Evolutionary conservation across 2,797 vertebrate species (phyloP).

Genomic region (Dipus sagitta): DNA sequence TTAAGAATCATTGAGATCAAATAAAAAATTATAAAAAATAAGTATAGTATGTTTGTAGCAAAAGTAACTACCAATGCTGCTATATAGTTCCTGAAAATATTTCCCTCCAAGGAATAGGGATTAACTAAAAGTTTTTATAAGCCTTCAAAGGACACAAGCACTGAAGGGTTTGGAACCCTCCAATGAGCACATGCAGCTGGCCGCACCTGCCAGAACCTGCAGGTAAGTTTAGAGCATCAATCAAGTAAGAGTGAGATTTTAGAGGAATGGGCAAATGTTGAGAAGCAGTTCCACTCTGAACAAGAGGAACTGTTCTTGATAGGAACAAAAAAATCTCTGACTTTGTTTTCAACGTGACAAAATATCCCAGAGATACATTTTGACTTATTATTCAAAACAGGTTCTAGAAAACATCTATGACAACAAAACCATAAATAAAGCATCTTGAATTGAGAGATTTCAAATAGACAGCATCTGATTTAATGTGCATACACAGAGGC

Average conservation of each 20-base stretch:
- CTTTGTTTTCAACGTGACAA: neutral
- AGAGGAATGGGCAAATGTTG: neutral
- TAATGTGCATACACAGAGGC: neutral
- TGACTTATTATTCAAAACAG: slow-evolving; percentile 50
- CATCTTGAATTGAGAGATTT: slow-evolving; percentile 30
- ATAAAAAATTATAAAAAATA: neutral
- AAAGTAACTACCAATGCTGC: neutral
- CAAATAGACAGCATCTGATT: slow-evolving; percentile 54
- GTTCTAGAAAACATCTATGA: slow-evolving; percentile 56
- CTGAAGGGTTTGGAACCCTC: neutral
- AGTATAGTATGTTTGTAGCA: neutral
- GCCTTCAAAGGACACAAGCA: neutral
- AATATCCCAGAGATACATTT: slow-evolving; percentile 20
- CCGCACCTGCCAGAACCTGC: slow-evolving; percentile 50
- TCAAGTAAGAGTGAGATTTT: slow-evolving; percentile 18
- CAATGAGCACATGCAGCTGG: slow-evolving; percentile 58
- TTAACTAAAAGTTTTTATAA: slow-evolving; percentile 28
- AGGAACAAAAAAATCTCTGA: slow-evolving; percentile 27
- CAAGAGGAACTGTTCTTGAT: neutral
- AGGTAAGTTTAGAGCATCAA: slow-evolving; percentile 49
- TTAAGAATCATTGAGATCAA: slow-evolving; percentile 26
- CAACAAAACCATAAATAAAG: slow-evolving; percentile 38
- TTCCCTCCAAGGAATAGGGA: neutral
- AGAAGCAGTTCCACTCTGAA: slow-evolving; percentile 20
- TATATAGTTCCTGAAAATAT: neutral